Conservation (phyloP, 2,797 vertebrate species). For the Odontamblyopus rebecca region DNA sequence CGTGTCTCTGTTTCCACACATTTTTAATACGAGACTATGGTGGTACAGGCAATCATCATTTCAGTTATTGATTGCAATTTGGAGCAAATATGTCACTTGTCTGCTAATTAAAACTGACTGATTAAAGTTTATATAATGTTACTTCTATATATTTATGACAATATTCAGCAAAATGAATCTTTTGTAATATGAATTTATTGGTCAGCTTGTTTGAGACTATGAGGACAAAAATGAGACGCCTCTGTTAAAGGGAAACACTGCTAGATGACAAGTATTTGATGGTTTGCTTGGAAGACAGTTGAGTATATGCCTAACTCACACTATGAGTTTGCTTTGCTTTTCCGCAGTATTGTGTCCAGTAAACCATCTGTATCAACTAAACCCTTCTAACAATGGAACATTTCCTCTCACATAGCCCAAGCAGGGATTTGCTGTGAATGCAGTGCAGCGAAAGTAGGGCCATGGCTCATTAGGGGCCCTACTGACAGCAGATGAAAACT, state of each 20-base stretch:
- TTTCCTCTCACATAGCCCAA: slow-evolving; percentile 32
- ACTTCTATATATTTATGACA: too few species aligned
- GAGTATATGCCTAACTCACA: neutral
- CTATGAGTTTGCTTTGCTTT: neutral
- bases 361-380: slow-evolving; percentile 49
- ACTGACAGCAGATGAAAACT: slow-evolving; percentile 31
- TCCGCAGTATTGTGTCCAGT: neutral
- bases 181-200: too few species aligned
- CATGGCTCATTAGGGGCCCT: slow-evolving; percentile 40
- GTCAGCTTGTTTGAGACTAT: too few species aligned
- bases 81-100: too few species aligned
- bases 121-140: too few species aligned
- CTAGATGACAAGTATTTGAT: neutral
- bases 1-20: too few species aligned
- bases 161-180: too few species aligned
- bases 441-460: slow-evolving; percentile 36
- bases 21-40: too few species aligned
- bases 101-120: too few species aligned
- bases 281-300: neutral
- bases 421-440: slow-evolving; percentile 2
- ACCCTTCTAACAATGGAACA: slow-evolving; percentile 55
- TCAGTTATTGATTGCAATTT: too few species aligned
- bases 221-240: too few species aligned
- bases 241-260: neutral
- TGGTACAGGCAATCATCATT: too few species aligned